Evolutionary conservation across 2,113 vertebrate species (phyloP).

Genomic region (Seriola aureovittata): DNA sequence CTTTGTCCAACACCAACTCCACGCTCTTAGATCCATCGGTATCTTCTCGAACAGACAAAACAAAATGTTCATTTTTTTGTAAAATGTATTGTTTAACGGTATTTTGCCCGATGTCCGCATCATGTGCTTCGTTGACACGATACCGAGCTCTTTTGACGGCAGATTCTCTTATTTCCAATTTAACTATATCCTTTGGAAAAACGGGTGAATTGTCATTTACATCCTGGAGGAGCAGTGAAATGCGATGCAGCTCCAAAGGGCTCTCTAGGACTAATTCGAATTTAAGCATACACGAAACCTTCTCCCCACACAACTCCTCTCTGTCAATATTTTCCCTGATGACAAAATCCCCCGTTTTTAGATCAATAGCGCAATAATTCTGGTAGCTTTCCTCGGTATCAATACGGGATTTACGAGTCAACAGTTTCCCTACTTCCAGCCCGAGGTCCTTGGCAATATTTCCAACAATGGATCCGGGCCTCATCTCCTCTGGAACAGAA

Average conservation of each 20-base stretch:
- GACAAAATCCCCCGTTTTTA: conserved; percentile 69
- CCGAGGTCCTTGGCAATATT: conserved; percentile 83
- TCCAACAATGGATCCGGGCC: conserved; percentile 79
- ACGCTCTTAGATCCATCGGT: conserved; percentile 71
- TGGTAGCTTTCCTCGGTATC: conserved; percentile 54
- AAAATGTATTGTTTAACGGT: conserved; percentile 79
- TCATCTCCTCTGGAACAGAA: conserved; percentile 79
- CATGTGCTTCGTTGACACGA: conserved; percentile 76
- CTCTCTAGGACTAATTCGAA: conserved; percentile 82
- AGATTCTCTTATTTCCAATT: conserved; percentile 78
- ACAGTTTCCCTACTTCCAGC: conserved; percentile 66
- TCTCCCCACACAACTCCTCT: conserved; percentile 79
- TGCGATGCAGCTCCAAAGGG: conserved; percentile 77
- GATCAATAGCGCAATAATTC: conserved; percentile 75
- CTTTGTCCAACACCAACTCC: conserved; percentile 72
- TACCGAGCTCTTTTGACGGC: conserved; percentile 72
- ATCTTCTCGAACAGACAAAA: conserved; percentile 62
- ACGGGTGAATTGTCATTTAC: conserved; percentile 81
- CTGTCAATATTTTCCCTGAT: conserved; percentile 75
- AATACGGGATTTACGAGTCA: conserved; percentile 69
- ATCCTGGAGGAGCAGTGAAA: conserved; percentile 78
- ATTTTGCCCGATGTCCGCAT: conserved; percentile 83
- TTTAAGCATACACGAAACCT: conserved; percentile 71
- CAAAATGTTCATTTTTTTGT: conserved; percentile 74
- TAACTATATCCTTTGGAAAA: conserved; percentile 43